Conservation (phyloP, 2,113 vertebrate species). For the Zosterops japonicus region DNA sequence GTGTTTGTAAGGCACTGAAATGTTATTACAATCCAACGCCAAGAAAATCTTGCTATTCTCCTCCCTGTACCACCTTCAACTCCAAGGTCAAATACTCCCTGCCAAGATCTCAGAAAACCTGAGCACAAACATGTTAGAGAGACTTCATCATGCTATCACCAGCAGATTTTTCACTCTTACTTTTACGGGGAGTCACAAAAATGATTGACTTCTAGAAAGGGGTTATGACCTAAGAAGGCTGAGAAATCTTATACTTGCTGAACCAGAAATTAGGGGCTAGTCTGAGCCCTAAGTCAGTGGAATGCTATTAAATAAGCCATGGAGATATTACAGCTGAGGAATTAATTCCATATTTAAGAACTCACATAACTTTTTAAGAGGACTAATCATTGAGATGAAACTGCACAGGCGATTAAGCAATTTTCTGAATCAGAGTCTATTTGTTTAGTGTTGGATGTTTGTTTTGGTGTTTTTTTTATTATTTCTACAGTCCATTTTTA, state of each 20-base stretch:
- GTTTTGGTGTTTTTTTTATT: not conserved
- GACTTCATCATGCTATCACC: not conserved
- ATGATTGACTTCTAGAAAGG: slow-evolving; percentile 42
- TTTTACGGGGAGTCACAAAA: slow-evolving; percentile 33
- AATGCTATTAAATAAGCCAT: not conserved
- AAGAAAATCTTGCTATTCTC: slow-evolving; percentile 19
- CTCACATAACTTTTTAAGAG: not conserved
- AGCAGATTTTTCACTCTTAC: slow-evolving; percentile 30
- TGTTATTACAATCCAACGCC: slow-evolving; percentile 32
- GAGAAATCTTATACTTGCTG: not conserved
- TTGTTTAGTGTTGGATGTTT: not conserved
- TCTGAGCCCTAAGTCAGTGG: not conserved
- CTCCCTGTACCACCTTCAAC: slow-evolving; percentile 30
- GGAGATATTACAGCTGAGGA: not conserved
- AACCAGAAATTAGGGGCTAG: not conserved
- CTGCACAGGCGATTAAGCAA: not conserved
- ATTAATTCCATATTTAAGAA: not conserved
- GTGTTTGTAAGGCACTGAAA: slow-evolving; percentile 1
- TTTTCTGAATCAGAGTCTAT: not conserved
- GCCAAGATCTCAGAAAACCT: slow-evolving; percentile 37
- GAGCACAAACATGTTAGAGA: not conserved
- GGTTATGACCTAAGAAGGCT: slow-evolving; percentile 25
- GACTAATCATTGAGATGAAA: not conserved
- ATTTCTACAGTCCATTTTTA: not conserved
- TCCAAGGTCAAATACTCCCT: slow-evolving; percentile 43